Evolutionary conservation across 1,140 invertebrate species (phyloP).

Genomic region (Acromyrmex charruanus): DNA sequence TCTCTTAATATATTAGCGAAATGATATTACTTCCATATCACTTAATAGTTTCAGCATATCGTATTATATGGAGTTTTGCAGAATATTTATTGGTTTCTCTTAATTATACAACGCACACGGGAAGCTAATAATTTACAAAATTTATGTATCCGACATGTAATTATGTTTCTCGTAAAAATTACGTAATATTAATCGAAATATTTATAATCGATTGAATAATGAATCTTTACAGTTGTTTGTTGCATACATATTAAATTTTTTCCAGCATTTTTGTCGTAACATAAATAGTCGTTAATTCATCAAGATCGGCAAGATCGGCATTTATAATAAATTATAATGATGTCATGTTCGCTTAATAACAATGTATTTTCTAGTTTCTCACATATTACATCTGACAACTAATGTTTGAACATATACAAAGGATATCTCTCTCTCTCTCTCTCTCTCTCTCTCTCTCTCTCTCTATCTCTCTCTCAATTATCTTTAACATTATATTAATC

Average conservation of each 20-base stretch:
- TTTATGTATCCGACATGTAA: neutral
- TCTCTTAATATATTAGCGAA: neutral
- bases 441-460: too few species aligned
- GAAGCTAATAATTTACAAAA: neutral
- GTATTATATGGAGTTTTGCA: neutral
- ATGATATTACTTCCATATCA: neutral
- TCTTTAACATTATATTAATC: neutral
- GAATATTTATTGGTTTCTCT: neutral
- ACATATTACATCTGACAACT: neutral
- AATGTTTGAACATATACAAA: conserved; percentile 18
- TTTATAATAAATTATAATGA: conserved; percentile 58
- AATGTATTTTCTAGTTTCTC: conserved; percentile 18
- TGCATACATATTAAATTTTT: neutral
- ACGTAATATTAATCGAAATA: neutral
- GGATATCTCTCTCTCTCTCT: too few species aligned
- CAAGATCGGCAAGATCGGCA: conserved; percentile 5
- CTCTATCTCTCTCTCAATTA: too few species aligned
- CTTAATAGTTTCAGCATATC: neutral
- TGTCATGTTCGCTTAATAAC: conserved; percentile 46
- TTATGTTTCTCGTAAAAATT: neutral
- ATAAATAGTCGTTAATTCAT: conserved; percentile 33
- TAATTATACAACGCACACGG: neutral
- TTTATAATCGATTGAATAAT: neutral
- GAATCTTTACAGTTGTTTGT: conserved; percentile 4
- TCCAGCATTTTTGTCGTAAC: neutral